Evolutionary conservation across 2,888 invertebrate genomes (phyloP).

Genomic region (Leptura quadrifasciata): DNA sequence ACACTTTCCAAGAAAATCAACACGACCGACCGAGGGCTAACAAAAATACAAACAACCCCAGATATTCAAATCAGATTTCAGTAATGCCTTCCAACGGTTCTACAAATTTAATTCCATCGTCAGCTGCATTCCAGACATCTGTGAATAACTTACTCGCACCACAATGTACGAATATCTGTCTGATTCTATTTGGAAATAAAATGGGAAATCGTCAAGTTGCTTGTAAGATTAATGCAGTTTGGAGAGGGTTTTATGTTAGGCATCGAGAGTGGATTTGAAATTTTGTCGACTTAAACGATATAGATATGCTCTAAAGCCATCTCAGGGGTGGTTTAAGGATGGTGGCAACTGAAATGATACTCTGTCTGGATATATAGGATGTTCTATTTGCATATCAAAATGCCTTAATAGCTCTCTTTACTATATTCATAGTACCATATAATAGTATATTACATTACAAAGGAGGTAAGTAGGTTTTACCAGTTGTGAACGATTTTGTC

Average conservation of each 20-base stretch:
- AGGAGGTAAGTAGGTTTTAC: too few relatives aligned
- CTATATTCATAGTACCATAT: too few relatives aligned
- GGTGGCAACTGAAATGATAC: too few relatives aligned
- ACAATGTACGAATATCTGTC: slow-evolving; percentile 38
- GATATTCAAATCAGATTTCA: slow-evolving; percentile 26
- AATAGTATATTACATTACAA: too few relatives aligned
- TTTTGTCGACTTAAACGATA: slow-evolving; percentile 35
- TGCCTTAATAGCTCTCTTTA: too few relatives aligned
- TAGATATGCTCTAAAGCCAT: background rate
- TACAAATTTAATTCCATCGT: slow-evolving; percentile 36
- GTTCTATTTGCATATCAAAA: too few relatives aligned
- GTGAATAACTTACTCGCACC: slow-evolving; percentile 34
- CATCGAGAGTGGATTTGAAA: slow-evolving; percentile 34
- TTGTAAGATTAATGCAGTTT: slow-evolving; percentile 46
- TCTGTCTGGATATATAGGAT: too few relatives aligned
- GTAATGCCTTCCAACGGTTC: slow-evolving; percentile 9
- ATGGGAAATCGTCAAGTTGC: slow-evolving; percentile 44
- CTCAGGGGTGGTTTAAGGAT: slow-evolving; percentile 6
- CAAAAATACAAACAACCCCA: slow-evolving; percentile 17
- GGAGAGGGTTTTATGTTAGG: slow-evolving; percentile 40
- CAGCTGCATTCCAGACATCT: slow-evolving; percentile 32
- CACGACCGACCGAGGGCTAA: too few relatives aligned
- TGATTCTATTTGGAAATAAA: slow-evolving; percentile 37
- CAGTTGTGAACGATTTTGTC: too few relatives aligned
- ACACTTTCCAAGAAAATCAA: background rate